A percentile compares a stretch with the other conserved stretches of the same genome.
phyloP scores from a whole-genome alignment of 1,140 invertebrate genomes.

The Coboldia fuscipes region DNA sequence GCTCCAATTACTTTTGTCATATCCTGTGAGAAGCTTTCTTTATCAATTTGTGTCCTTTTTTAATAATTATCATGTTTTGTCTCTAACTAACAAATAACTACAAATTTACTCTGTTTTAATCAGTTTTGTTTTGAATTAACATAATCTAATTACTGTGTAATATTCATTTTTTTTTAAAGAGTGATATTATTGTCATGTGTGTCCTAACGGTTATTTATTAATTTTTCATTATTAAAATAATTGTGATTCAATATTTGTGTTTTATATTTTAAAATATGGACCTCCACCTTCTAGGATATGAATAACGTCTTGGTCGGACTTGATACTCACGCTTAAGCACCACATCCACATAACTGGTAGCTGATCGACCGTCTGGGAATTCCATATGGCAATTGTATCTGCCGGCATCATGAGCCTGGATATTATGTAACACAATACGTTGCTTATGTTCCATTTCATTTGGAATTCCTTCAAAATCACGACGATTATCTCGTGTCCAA shows the following conservation, averaged over 20 bases:
- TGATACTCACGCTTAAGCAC: constrained; percentile 42
- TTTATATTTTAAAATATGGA: too few species aligned
- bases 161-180: neutral
- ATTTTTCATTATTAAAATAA: too few species aligned
- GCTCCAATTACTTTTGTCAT: too few species aligned
- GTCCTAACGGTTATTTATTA: too few species aligned
- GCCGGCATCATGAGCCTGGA: constrained; percentile 38
- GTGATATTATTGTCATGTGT: neutral
- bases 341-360: constrained; percentile 40
- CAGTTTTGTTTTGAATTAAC: too few species aligned
- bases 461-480: constrained; percentile 23
- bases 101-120: too few species aligned
- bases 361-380: constrained; percentile 22
- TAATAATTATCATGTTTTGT: too few species aligned
- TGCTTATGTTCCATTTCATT: constrained; percentile 5
- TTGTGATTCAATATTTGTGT: too few species aligned
- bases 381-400: constrained; percentile 43
- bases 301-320: neutral
- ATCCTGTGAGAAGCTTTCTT: too few species aligned
- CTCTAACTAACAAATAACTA: too few species aligned
- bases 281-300: constrained; percentile 1
- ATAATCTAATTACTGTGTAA: too few species aligned
- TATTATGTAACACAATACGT: constrained; percentile 22
- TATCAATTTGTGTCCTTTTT: too few species aligned
- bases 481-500: constrained; percentile 7